Base-by-base conservation (phyloP, 2,888 invertebrate genomes). In the Drosophila pseudotalamancana region DNA sequence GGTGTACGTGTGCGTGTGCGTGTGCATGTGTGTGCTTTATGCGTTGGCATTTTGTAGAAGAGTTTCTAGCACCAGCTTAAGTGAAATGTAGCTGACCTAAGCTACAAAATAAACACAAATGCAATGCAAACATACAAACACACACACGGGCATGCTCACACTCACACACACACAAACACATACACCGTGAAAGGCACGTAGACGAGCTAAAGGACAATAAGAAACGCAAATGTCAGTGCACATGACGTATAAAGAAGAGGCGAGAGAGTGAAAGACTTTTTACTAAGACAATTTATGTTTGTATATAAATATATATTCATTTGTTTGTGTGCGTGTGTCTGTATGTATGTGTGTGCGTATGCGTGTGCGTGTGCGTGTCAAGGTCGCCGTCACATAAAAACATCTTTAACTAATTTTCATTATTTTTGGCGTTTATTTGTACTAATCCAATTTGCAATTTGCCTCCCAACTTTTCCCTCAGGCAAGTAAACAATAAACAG, bases 81-180 rank as follows among this genome's bases (percentile, higher is more conserved):
- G 88, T 87, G 87, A 89, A 88, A 88, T 88, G 87, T 87, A 87
- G 89, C 88, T 88, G 88, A 88, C 89, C 89, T 87, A 89, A 89
- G 88, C 87, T 76, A 74, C 76, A 81, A 75, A 84, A 80, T 76
- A 88, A 89, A 89, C 80, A 85, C 73, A 50, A 69, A 72, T 75
- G 62, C 72, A 61, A 67, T 6, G 57, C 42, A 66, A 53, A 65
- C 62, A 53, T 27, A n/a, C 31, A 25, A 8, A 23, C 32, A 46
- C n/a, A 8, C 8, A 31, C n/a, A 45, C 16, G 37, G 14, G 14
- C 34, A 50, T 3, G 8, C 34, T 43, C 34, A 49, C 27, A 34
- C 23, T 19, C n/a, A 14, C 3, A 37, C 14, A 29, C 9, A 35
- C 16, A 40, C 14, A 25, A 8, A 16, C 14, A 21, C 6, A 34